These are phyloP conservation scores for Lysandra bellargus DNA, from an alignment of 2,888 invertebrate genomes.

Conservation along the genomic window DNA sequence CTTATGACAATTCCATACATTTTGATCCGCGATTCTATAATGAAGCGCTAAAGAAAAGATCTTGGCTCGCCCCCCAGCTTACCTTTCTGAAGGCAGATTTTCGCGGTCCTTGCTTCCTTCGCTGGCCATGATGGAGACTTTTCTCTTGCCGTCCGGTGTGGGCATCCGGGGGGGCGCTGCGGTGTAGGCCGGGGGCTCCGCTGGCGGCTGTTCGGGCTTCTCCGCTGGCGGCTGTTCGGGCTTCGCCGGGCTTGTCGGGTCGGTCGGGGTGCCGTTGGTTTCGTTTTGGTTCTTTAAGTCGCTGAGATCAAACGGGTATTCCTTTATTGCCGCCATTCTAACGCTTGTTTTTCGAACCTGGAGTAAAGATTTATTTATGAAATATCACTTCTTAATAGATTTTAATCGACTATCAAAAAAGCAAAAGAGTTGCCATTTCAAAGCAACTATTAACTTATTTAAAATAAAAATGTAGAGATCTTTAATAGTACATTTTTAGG, in stretches of 20 bases:
- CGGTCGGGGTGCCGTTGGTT: constrained; percentile 42
- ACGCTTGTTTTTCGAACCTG: constrained; percentile 76
- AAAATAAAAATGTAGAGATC: too few relatives aligned
- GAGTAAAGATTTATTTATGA: constrained; percentile 42
- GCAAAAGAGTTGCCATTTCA: neutral
- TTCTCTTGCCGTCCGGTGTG: constrained; percentile 73
- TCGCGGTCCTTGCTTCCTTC: constrained; percentile 81
- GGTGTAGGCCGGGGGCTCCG: constrained; percentile 35
- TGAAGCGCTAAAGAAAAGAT: too few relatives aligned
- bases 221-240: constrained; percentile 9
- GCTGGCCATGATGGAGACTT: constrained; percentile 83
- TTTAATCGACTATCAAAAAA: neutral
- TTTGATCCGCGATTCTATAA: too few relatives aligned
- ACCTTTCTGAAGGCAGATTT: constrained; percentile 84
- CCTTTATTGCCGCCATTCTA: constrained; percentile 78
- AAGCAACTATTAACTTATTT: neutral
- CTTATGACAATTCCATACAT: too few relatives aligned
- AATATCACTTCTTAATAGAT: neutral
- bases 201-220: constrained; percentile 26
- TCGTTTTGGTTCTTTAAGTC: constrained; percentile 61
- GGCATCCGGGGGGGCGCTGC: constrained; percentile 40
- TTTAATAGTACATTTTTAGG: too few relatives aligned
- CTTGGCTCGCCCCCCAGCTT: constrained; percentile 40
- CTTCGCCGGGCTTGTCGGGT: constrained; percentile 19
- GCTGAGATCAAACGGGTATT: constrained; percentile 76